Conservation (phyloP, 2,888 invertebrate genomes). For the Caradrina kadenii region DNA sequence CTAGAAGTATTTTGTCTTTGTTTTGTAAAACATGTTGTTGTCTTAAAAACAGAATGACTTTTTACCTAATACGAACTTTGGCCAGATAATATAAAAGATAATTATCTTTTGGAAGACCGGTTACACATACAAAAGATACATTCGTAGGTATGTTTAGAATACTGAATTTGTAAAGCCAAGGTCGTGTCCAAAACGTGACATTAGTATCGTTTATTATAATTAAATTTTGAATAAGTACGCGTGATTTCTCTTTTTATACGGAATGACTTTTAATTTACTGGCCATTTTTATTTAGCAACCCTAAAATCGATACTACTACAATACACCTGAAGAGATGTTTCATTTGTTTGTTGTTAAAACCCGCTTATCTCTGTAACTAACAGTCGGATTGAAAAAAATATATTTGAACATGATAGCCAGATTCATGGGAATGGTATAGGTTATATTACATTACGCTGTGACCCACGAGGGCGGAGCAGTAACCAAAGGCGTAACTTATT, state of each 20-base stretch:
- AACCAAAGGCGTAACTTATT: too few species aligned
- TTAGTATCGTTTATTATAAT: neutral
- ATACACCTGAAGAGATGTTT: too few species aligned
- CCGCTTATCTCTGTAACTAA: too few species aligned
- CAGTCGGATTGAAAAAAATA: too few species aligned
- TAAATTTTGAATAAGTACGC: neutral
- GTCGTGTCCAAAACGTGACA: constrained; percentile 15
- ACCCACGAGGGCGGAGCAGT: too few species aligned
- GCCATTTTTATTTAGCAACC: too few species aligned
- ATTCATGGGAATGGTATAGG: too few species aligned
- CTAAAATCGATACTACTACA: too few species aligned
- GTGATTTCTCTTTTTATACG: constrained; percentile 18
- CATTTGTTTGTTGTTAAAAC: too few species aligned
- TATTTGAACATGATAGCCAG: too few species aligned
- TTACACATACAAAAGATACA: neutral
- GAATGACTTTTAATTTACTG: neutral
- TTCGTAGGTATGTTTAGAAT: constrained; percentile 1
- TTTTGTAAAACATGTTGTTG: neutral
- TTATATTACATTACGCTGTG: too few species aligned
- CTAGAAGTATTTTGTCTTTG: neutral
- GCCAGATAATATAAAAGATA: too few species aligned
- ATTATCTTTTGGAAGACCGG: constrained; percentile 4
- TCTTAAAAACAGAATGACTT: neutral
- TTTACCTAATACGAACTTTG: neutral
- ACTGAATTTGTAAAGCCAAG: neutral